Evolutionary conservation across 2,888 invertebrate genomes (phyloP).

Genomic region (Dascillus cervinus): DNA sequence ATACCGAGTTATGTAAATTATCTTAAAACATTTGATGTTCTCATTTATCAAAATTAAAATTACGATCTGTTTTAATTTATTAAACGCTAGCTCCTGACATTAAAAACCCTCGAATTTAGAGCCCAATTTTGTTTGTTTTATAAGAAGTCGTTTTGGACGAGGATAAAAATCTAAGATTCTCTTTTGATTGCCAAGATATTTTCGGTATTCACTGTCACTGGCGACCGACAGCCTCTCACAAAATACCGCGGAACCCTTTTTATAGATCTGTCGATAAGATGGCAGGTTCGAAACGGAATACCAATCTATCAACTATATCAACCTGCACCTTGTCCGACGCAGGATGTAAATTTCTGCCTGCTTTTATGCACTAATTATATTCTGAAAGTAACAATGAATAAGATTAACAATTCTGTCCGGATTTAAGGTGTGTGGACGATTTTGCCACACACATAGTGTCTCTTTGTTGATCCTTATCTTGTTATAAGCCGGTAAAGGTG

Average conservation of each 20-base stretch:
- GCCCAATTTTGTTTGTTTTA: slow-evolving; percentile 15
- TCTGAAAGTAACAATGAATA: no score
- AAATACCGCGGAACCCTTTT: slow-evolving; percentile 24
- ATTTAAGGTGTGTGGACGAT: slow-evolving; percentile 19
- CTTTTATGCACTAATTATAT: no score
- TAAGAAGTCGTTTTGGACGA: slow-evolving; percentile 17
- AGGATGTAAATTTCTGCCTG: no score
- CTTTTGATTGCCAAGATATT: slow-evolving; percentile 37
- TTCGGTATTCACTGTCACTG: slow-evolving; percentile 36
- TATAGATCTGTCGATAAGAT: slow-evolving; percentile 16
- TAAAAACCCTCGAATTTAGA: slow-evolving; percentile 12
- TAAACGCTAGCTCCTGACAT: slow-evolving; percentile 6
- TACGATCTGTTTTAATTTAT: slow-evolving; percentile 16
- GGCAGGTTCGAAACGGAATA: no score
- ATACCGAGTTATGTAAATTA: slow-evolving; percentile 27
- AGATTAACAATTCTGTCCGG: no score
- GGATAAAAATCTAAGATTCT: slow-evolving; percentile 31
- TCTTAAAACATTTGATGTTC: slow-evolving; percentile 19
- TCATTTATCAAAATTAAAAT: slow-evolving; percentile 28
- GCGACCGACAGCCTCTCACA: slow-evolving; percentile 25
- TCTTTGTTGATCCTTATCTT: slow-evolving; percentile 24
- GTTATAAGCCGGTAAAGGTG: slow-evolving; percentile 20
- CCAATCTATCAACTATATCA: no score
- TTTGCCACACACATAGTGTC: slow-evolving; percentile 24
- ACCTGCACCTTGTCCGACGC: no score